Conservation (phyloP, 2,888 invertebrate species). For the Ectemnius cavifrons region DNA sequence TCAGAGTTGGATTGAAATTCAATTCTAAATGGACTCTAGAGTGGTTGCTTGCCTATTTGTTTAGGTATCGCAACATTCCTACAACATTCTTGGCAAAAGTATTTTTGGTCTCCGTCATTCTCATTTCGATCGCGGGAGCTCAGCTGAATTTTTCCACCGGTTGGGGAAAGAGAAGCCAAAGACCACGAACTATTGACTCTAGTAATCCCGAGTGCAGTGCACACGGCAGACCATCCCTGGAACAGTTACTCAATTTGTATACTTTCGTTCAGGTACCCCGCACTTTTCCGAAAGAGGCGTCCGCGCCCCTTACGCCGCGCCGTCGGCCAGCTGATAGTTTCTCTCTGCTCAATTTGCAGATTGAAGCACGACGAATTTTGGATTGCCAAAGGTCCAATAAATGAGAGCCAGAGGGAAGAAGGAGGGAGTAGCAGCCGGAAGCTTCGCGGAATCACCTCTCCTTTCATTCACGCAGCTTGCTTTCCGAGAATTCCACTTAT, state of each 20-base stretch:
- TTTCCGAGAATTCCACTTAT: no score
- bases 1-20: no score
- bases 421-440: neutral
- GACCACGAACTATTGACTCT: constrained; percentile 35
- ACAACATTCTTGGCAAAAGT: constrained; percentile 41
- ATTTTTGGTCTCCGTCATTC: constrained; percentile 49
- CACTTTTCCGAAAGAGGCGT: no score
- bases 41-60: neutral
- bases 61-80: constrained; percentile 50
- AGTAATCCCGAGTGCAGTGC: constrained; percentile 38
- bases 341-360: constrained; percentile 48
- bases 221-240: constrained; percentile 55
- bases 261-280: constrained; percentile 62
- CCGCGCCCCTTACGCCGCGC: no score
- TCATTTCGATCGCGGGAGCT: constrained; percentile 51
- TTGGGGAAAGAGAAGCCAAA: constrained; percentile 70
- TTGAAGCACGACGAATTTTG: constrained; percentile 63
- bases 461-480: neutral
- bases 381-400: constrained; percentile 62
- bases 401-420: constrained; percentile 28
- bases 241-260: constrained; percentile 63
- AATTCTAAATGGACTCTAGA: no score
- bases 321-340: no score
- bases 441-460: constrained; percentile 6
- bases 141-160: constrained; percentile 72